Base-by-base conservation (phyloP, 64 coral and sea anemone species). In the Cladopsammia gracilis region DNA sequence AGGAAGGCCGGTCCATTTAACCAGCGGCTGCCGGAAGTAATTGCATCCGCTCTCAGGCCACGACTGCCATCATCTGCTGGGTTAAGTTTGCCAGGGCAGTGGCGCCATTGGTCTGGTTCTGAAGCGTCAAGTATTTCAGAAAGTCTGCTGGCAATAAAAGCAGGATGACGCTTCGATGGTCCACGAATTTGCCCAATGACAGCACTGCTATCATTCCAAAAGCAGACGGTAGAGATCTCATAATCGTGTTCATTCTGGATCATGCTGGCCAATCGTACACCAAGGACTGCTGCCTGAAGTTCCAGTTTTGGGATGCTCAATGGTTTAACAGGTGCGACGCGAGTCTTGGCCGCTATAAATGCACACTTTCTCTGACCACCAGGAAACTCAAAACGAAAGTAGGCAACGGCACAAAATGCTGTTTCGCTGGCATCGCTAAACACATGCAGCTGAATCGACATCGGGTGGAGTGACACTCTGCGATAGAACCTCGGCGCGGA, bases 221-320 rank as follows among this genome's bases (percentile, higher is more conserved):
- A 73, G 2, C 16, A 73, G 25, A 18, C 12, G 16, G 20, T 12
- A n/a, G 65, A 53, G 11, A 88, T 53, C n/a, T 46, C 46, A 34
- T 11, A 11, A 15, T 87, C 52, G 11, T 52, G 47, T 72, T 87
- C 85, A 25, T 73, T 53, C 25, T 59, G 48, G 26, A 92, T 60
- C 15, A 64, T 20, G 19, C 1, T 62, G 26, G 43, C 59, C 16
- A 92, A 58, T 34, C 79, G 42, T n/a, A 75, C 20, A 20, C 51
- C 71, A 10, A 92, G 13, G 12, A 90, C 60, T 50, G 75, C 88
- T 0, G 88, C 88, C 42, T n/a, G 54, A 19, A 90, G 48, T 61
- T 88, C 86, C 51, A 88, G 60, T 58, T 45, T 71, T 18, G 86
- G 86, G 5, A 88, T 20, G 26, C 49, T 88, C 70, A 88, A 10